Percentiles rank a stretch among this genome's conserved stretches.
Evolutionary conservation across 1,140 invertebrate genomes (phyloP).

Genomic region (Rhyzopertha dominica): DNA sequence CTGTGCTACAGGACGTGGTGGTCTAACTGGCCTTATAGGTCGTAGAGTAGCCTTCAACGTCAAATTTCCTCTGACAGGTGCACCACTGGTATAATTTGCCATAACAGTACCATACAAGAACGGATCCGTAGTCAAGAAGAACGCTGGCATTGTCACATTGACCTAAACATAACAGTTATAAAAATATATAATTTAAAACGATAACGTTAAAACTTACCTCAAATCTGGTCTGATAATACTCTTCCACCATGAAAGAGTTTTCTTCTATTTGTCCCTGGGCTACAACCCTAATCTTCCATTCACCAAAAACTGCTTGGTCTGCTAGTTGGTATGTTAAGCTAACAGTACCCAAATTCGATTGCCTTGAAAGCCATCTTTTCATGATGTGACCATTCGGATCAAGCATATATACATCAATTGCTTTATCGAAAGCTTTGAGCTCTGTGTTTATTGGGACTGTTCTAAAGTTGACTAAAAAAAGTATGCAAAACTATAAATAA

Average conservation of each 20-base stretch:
- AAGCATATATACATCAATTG: conserved; percentile 84
- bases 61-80: conserved; percentile 77
- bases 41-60: conserved; percentile 73
- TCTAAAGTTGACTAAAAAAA: conserved; percentile 70
- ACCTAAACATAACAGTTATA: conserved; percentile 53
- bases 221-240: conserved; percentile 90
- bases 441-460: conserved; percentile 86
- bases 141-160: conserved; percentile 92
- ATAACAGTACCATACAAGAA: conserved; percentile 79
- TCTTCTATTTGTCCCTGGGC: conserved; percentile 85
- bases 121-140: conserved; percentile 80
- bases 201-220: conserved; percentile 53
- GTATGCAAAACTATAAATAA: conserved; percentile 5
- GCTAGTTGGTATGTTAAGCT: conserved; percentile 85
- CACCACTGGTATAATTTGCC: conserved; percentile 90
- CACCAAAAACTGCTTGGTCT: conserved; percentile 86
- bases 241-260: conserved; percentile 81
- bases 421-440: conserved; percentile 78
- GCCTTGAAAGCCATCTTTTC: conserved; percentile 78
- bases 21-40: conserved; percentile 55
- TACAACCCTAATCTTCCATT: conserved; percentile 85
- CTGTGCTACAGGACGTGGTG: conserved; percentile 30
- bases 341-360: conserved; percentile 86
- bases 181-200: not conserved
- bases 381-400: conserved; percentile 83